Evolutionary conservation across 2,888 invertebrate genomes (phyloP).

Genomic region (Campoletis raptor): DNA sequence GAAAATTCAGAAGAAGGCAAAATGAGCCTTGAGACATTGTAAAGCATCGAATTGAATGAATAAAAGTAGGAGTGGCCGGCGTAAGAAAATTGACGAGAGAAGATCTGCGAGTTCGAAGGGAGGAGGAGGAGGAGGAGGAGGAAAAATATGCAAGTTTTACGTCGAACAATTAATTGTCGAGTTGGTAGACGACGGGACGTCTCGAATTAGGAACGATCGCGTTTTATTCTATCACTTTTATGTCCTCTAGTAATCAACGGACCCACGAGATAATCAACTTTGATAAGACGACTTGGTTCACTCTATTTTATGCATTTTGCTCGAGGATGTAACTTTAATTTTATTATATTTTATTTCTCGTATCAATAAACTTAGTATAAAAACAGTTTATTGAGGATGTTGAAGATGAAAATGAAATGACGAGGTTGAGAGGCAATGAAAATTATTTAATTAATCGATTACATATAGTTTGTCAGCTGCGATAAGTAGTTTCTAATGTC

Average conservation of each 20-base stretch:
- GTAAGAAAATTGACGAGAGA: slow-evolving; percentile 10
- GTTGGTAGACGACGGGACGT: slow-evolving; percentile 72
- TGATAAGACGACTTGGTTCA: slow-evolving; percentile 33
- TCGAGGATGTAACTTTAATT: slow-evolving; percentile 18
- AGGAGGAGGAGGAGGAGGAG: not conserved
- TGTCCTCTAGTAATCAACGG: slow-evolving; percentile 55
- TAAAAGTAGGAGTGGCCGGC: slow-evolving; percentile 57
- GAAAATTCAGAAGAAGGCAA: not conserved
- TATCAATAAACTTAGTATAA: not conserved
- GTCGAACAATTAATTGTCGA: slow-evolving; percentile 77
- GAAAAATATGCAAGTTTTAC: slow-evolving; percentile 61
- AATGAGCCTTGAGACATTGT: slow-evolving; percentile 5
- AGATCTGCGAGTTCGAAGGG: slow-evolving; percentile 19
- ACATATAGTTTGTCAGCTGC: not conserved
- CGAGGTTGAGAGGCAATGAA: not conserved
- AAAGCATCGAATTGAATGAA: slow-evolving; percentile 50
- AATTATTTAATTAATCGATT: not conserved
- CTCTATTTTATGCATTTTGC: slow-evolving; percentile 32
- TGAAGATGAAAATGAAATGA: not conserved
- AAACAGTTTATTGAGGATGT: not conserved
- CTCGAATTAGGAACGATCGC: slow-evolving; percentile 70
- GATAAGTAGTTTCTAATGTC: not conserved
- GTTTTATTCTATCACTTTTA: slow-evolving; percentile 56
- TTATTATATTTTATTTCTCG: slow-evolving; percentile 9
- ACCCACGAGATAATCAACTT: slow-evolving; percentile 49